Evolutionary conservation across 2,113 vertebrate genomes (phyloP).

Genomic region (Amblyornis subalaris): DNA sequence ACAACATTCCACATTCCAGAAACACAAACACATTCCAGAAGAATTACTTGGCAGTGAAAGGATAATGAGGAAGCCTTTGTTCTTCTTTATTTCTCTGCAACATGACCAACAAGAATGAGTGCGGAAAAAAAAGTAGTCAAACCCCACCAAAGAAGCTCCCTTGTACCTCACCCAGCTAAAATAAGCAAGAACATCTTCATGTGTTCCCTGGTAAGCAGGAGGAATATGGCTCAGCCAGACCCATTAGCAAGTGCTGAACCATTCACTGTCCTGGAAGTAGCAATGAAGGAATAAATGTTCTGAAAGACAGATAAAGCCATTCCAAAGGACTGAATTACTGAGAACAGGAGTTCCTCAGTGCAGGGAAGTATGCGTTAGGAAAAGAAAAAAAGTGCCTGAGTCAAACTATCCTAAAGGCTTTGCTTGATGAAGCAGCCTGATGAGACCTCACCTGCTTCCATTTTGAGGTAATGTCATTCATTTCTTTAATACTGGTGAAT

Average conservation of each 20-base stretch:
- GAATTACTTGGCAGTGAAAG: neutral
- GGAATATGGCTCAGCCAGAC: neutral
- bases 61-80: neutral
- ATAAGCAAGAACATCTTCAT: neutral
- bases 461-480: neutral
- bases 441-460: neutral
- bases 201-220: neutral
- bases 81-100: neutral
- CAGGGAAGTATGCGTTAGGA: neutral
- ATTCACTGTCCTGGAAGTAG: neutral
- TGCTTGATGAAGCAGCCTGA: neutral
- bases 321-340: neutral
- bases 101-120: accelerated
- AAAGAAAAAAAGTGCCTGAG: neutral
- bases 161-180: neutral
- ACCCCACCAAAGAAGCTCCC: neutral
- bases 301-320: neutral
- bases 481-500: neutral
- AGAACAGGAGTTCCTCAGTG: neutral
- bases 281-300: neutral
- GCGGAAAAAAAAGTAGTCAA: neutral
- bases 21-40: neutral
- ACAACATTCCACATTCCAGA: neutral
- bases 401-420: neutral
- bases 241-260: neutral